A percentile compares a stretch with the other conserved stretches of the same genome.
Evolutionary conservation across 2,113 vertebrate species (phyloP).

Genomic region (Passer montanus): DNA sequence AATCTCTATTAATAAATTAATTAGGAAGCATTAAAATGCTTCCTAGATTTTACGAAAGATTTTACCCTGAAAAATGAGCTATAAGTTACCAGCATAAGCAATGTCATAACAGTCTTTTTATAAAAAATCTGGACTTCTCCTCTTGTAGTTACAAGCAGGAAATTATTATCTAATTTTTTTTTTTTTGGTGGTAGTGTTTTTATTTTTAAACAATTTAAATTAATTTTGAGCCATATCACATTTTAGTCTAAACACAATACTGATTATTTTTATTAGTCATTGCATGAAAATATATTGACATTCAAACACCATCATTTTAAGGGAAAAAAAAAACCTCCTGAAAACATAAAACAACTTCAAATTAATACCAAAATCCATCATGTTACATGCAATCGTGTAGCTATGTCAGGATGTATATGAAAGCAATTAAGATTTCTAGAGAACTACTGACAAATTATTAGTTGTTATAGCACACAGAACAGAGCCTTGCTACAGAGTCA

Average conservation of each 20-base stretch:
- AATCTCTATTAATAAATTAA: neutral
- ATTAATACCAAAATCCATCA: neutral
- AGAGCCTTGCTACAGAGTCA: neutral
- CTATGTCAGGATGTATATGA: neutral
- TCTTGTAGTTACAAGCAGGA: neutral
- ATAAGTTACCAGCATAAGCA: neutral
- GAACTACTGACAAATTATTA: neutral
- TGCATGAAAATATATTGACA: neutral
- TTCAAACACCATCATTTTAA: neutral
- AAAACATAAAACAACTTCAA: neutral
- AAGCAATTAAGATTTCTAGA: neutral
- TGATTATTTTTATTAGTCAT: neutral
- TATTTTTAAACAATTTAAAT: neutral
- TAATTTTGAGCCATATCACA: neutral
- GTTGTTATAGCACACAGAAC: neutral
- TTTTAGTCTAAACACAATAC: neutral
- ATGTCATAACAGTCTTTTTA: neutral
- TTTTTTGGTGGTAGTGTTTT: neutral
- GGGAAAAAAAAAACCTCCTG: neutral
- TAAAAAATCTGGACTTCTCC: neutral
- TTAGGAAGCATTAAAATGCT: neutral
- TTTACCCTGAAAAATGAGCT: neutral
- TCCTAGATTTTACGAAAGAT: neutral
- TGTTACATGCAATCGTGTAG: neutral
- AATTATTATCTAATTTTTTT: neutral